phyloP scores from a whole-genome alignment of 2,888 invertebrate genomes.

The Drosophila formosana region DNA sequence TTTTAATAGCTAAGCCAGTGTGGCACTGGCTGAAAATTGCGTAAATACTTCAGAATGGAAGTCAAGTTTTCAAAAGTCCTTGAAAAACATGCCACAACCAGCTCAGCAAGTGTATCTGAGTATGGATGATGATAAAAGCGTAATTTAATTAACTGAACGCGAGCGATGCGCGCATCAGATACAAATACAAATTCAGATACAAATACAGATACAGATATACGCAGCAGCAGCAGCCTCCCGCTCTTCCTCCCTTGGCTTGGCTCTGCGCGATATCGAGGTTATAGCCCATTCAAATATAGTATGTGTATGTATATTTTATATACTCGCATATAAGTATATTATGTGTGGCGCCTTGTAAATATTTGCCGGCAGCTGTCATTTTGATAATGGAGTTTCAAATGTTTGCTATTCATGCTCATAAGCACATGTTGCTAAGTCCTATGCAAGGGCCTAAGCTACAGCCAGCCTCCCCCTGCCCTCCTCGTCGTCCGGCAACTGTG shows the following conservation, averaged over 20 bases:
- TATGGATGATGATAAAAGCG: constrained; percentile 51
- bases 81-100: constrained; percentile 31
- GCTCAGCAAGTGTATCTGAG: constrained; percentile 10
- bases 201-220: constrained; percentile 34
- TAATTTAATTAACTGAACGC: constrained; percentile 64
- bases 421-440: constrained; percentile 54
- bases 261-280: constrained; percentile 36
- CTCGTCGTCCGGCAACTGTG: constrained; percentile 27
- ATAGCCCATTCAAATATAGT: constrained; percentile 11
- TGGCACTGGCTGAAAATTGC: constrained; percentile 40
- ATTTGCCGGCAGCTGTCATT: constrained; percentile 70
- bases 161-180: constrained; percentile 36
- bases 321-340: constrained; percentile 21
- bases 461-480: neutral
- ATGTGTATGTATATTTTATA: constrained; percentile 12
- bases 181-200: constrained; percentile 39
- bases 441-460: constrained; percentile 11
- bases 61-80: constrained; percentile 47
- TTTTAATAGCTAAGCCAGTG: constrained; percentile 52
- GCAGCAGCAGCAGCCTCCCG: constrained; percentile 12
- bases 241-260: constrained; percentile 27
- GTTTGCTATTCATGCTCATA: constrained; percentile 59
- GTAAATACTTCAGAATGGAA: constrained; percentile 47
- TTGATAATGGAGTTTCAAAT: constrained; percentile 71
- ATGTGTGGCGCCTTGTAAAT: constrained; percentile 54